Conservation (phyloP, 2,888 invertebrate genomes). For the Drosophila mercatorum region DNA sequence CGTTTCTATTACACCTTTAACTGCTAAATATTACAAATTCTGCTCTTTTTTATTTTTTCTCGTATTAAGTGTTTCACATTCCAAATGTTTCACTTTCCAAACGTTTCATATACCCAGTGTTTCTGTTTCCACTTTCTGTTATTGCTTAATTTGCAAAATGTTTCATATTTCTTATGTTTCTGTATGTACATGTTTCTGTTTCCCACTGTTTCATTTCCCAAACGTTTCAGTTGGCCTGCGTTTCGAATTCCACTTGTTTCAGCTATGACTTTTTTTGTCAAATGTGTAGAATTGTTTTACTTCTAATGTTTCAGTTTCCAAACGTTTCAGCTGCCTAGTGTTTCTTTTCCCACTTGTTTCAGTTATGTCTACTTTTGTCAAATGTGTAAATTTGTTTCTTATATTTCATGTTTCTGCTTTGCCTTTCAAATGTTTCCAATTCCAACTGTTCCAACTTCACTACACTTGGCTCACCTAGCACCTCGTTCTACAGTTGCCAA, state of each 20-base stretch:
- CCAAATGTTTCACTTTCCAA: background rate
- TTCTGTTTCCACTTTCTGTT: background rate
- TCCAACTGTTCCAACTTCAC: background rate
- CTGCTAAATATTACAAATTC: background rate
- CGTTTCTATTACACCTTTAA: background rate
- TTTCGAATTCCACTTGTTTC: background rate
- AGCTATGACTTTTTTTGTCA: background rate
- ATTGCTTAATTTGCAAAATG: no score
- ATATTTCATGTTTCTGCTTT: no score
- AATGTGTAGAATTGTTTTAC: background rate
- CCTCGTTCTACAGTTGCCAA: constrained; percentile 1
- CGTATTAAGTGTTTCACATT: background rate
- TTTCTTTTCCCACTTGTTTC: no score
- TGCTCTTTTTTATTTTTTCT: background rate
- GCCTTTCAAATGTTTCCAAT: background rate
- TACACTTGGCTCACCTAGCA: background rate
- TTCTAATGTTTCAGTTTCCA: background rate
- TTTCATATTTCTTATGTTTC: background rate
- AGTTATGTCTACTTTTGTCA: no score
- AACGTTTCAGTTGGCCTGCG: background rate
- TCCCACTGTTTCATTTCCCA: background rate
- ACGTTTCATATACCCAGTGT: background rate
- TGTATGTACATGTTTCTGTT: no score
- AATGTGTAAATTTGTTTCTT: no score
- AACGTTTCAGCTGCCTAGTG: no score